phyloP scores from a whole-genome alignment of 2,797 vertebrate species.

The Centropyge bicolor region DNA sequence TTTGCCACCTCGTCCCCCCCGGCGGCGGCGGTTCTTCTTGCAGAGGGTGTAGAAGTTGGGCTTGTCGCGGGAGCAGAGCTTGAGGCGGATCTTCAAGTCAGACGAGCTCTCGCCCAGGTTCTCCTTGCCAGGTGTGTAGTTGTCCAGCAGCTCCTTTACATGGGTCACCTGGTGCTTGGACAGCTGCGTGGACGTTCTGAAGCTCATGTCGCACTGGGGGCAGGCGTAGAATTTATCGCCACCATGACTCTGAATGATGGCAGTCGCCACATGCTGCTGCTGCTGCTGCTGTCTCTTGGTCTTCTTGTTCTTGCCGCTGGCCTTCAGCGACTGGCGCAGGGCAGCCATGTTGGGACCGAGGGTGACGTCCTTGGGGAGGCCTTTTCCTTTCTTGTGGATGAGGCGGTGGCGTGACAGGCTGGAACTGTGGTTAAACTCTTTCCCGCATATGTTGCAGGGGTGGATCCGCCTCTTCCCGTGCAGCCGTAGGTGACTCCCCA shows the following conservation, averaged over 20 bases:
- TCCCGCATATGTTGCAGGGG: conserved; percentile 85
- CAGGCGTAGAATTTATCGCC: conserved; percentile 84
- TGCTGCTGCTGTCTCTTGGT: conserved; percentile 58
- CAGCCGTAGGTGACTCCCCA: conserved; percentile 85
- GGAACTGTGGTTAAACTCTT: conserved; percentile 87
- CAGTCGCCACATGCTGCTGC: conserved; percentile 39
- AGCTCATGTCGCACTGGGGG: conserved; percentile 85
- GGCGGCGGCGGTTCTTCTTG: conserved; percentile 84
- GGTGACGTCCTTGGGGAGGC: conserved; percentile 51
- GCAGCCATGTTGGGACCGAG: conserved; percentile 52
- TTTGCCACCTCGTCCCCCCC: conserved; percentile 37
- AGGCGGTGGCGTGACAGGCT: conserved; percentile 85
- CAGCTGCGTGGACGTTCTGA: conserved; percentile 82
- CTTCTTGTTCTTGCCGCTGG: conserved; percentile 64
- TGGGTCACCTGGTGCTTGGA: conserved; percentile 86
- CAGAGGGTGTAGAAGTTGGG: conserved; percentile 87
- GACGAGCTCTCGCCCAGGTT: conserved; percentile 80
- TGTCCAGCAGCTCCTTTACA: conserved; percentile 84
- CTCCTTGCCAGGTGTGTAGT: conserved; percentile 82
- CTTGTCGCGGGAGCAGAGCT: conserved; percentile 86
- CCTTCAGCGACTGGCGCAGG: conserved; percentile 66
- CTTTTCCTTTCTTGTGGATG: conserved; percentile 84
- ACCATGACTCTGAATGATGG: conserved; percentile 38
- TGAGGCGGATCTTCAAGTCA: conserved; percentile 88
- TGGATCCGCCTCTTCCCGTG: conserved; percentile 84